Evolutionary conservation across 2,797 vertebrate species (phyloP).

Genomic region (Anableps anableps): DNA sequence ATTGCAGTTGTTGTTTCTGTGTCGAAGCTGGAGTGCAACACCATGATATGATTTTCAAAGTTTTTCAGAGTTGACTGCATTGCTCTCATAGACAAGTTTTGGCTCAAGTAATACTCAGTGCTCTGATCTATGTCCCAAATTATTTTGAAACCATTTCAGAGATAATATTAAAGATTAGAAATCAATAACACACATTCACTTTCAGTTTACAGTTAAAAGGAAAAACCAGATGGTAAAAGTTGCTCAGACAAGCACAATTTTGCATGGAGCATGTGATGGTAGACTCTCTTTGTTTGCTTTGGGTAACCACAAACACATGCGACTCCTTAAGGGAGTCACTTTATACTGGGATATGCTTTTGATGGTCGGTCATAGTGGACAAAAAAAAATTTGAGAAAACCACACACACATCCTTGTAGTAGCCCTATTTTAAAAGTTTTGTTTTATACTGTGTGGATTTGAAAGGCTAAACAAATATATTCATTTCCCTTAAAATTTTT

Average conservation of each 20-base stretch:
- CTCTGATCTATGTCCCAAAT: slow-evolving; percentile 51
- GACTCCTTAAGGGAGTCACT: slow-evolving; percentile 49
- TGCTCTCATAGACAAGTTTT: slow-evolving; percentile 60
- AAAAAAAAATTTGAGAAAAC: slow-evolving; percentile 45
- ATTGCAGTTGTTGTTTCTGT: slow-evolving; percentile 48
- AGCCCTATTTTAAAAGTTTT: slow-evolving; percentile 44
- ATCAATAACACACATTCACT: slow-evolving; percentile 65
- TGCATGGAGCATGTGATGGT: slow-evolving; percentile 35
- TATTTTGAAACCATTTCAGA: slow-evolving; percentile 45
- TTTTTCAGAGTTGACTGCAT: slow-evolving; percentile 41
- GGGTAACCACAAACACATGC: slow-evolving; percentile 71
- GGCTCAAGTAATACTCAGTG: slow-evolving; percentile 34
- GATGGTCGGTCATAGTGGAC: slow-evolving; percentile 60
- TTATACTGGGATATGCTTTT: slow-evolving; percentile 42
- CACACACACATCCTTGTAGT: slow-evolving; percentile 34
- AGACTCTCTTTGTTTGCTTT: slow-evolving; percentile 53
- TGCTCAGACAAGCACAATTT: slow-evolving; percentile 51
- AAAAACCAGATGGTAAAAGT: slow-evolving; percentile 54
- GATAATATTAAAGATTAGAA: slow-evolving; percentile 61
- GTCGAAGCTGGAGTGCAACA: slow-evolving; percentile 40
- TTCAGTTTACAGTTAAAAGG: slow-evolving; percentile 60
- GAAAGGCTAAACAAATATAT: neutral
- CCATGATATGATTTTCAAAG: slow-evolving; percentile 63
- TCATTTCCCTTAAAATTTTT: neutral
- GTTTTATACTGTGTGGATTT: slow-evolving; percentile 32